These are phyloP conservation scores for Choloepus didactylus DNA, from an alignment of 2,797 vertebrate genomes.

Conservation along the genomic window DNA sequence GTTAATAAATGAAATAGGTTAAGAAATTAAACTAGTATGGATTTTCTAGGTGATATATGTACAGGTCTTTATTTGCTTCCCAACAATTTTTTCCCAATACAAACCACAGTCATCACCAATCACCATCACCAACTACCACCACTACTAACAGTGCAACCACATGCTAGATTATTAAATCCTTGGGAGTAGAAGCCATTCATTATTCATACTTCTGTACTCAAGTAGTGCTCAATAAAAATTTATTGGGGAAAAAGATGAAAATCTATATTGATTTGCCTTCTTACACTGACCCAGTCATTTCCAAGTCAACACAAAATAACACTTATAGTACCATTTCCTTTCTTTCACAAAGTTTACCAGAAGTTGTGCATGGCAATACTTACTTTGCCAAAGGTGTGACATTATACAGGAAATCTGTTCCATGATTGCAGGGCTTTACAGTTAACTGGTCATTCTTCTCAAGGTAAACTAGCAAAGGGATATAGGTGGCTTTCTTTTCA, in stretches of 20 bases:
- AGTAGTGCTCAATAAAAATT: conserved; percentile 6
- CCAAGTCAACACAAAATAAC: conserved; percentile 19
- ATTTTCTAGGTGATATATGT: background rate
- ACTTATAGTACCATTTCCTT: conserved; percentile 51
- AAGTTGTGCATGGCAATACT: conserved; percentile 6
- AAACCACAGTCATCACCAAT: background rate
- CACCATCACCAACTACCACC: background rate
- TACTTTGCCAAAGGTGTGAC: conserved; percentile 43
- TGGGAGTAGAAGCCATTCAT: background rate
- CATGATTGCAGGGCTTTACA: background rate
- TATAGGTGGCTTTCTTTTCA: conserved; percentile 36
- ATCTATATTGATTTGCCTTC: conserved; percentile 12
- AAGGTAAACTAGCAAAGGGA: conserved; percentile 47
- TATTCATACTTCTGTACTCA: background rate
- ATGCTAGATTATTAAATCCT: background rate
- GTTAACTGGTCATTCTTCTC: conserved; percentile 52
- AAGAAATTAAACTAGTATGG: background rate
- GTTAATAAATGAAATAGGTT: background rate
- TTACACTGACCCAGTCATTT: background rate
- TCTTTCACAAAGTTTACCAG: conserved; percentile 47
- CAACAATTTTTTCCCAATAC: background rate
- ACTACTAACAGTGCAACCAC: background rate
- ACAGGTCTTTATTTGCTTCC: background rate
- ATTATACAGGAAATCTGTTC: conserved; percentile 55
- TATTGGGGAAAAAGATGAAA: conserved; percentile 32